These are phyloP conservation scores for Agrochola lota DNA, from an alignment of 2,888 invertebrate genomes.

Conservation along the genomic window DNA sequence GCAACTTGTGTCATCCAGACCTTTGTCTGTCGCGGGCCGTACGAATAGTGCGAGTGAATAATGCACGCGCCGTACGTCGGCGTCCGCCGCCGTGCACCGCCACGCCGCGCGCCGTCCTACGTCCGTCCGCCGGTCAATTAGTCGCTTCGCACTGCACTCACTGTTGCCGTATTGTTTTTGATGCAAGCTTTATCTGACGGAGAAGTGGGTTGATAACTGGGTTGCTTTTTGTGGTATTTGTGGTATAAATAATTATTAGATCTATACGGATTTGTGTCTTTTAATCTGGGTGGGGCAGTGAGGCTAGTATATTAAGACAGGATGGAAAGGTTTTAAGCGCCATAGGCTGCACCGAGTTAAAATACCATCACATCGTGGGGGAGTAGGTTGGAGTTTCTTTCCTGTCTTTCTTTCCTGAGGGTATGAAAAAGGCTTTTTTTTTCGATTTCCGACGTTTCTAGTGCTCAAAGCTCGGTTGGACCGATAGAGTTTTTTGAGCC, in stretches of 20 bases:
- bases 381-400: too few relatives aligned
- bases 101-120: conserved; percentile 24
- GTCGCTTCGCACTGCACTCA: conserved; percentile 56
- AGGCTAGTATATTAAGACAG: neutral
- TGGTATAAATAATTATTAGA: neutral
- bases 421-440: too few relatives aligned
- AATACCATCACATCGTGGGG: too few relatives aligned
- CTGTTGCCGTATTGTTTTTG: conserved; percentile 60
- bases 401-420: too few relatives aligned
- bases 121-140: conserved; percentile 67
- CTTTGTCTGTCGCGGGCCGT: conserved; percentile 43
- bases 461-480: too few relatives aligned
- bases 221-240: neutral
- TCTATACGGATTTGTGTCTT: neutral
- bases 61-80: conserved; percentile 56
- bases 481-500: too few relatives aligned
- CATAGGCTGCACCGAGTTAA: too few relatives aligned
- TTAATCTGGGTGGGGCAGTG: too few relatives aligned
- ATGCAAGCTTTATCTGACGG: conserved; percentile 45
- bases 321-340: neutral
- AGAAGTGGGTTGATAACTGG: conserved; percentile 21
- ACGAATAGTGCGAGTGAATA: conserved; percentile 62
- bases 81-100: conserved; percentile 37
- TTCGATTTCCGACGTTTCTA: too few relatives aligned
- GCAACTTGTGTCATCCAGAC: conserved; percentile 47